These are phyloP conservation scores for Eutolmus rufibarbis DNA, from an alignment of 2,888 invertebrate species.

Conservation along the genomic window DNA sequence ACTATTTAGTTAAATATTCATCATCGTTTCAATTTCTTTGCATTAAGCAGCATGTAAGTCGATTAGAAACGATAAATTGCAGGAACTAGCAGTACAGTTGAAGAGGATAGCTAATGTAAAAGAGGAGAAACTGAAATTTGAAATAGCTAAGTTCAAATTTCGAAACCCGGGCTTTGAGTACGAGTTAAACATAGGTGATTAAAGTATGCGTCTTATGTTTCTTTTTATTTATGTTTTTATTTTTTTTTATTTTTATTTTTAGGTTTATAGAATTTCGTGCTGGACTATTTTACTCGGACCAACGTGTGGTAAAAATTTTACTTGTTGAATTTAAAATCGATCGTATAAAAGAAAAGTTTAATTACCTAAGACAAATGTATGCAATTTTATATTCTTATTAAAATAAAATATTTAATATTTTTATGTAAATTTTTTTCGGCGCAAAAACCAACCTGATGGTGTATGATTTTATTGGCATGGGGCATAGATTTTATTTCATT, in stretches of 20 bases:
- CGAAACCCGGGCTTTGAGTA: constrained; percentile 61
- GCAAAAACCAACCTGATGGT: too few relatives aligned
- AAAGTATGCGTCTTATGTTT: not conserved
- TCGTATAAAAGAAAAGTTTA: too few relatives aligned
- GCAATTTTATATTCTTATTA: not conserved
- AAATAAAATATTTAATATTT: not conserved
- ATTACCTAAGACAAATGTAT: not conserved
- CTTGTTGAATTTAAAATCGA: too few relatives aligned
- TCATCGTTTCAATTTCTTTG: not conserved
- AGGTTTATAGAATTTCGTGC: not conserved
- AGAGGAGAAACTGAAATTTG: constrained; percentile 59
- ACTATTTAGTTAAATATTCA: not conserved
- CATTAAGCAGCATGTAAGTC: not conserved
- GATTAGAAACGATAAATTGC: not conserved
- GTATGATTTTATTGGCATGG: too few relatives aligned
- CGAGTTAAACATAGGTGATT: constrained; percentile 51
- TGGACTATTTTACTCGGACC: too few relatives aligned
- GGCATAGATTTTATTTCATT: too few relatives aligned
- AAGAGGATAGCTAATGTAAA: constrained; percentile 61
- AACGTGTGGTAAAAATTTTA: too few relatives aligned
- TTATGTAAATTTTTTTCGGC: not conserved
- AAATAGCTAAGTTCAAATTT: constrained; percentile 61
- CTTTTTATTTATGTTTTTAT: not conserved
- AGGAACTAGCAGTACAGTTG: constrained; percentile 53
- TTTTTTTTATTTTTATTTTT: not conserved